Conservation (phyloP, 2,113 vertebrate genomes). For the Cynopterus brachyotis region DNA sequence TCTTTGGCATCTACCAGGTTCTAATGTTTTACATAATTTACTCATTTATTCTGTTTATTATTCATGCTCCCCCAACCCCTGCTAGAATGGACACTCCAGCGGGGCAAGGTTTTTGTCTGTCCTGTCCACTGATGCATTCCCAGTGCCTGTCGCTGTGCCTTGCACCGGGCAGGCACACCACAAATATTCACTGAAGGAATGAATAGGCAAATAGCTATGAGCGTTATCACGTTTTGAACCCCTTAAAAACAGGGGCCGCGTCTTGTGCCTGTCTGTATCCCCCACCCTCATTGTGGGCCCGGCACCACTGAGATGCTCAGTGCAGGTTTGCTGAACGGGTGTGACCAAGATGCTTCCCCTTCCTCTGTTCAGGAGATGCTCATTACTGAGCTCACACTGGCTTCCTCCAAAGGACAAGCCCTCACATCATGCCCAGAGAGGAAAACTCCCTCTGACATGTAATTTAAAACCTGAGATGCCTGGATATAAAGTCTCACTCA, state of each 20-base stretch:
- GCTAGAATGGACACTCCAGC: neutral
- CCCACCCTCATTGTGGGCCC: neutral
- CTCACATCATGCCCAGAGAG: conserved; percentile 58
- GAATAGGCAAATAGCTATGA: neutral
- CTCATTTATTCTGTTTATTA: neutral
- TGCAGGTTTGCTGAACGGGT: neutral
- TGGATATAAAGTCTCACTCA: conserved; percentile 79
- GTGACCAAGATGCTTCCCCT: neutral
- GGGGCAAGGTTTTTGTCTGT: neutral
- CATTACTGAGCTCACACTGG: neutral
- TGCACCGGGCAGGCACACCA: neutral
- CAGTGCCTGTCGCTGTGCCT: too few species aligned
- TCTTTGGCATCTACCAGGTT: neutral
- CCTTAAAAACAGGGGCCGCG: neutral
- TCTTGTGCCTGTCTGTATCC: neutral
- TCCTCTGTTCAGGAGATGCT: neutral
- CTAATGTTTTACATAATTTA: neutral
- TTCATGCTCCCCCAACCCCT: neutral
- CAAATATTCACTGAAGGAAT: neutral
- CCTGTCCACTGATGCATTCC: neutral
- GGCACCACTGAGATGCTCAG: neutral
- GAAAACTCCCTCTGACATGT: conserved; percentile 80
- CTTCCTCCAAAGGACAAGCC: conserved; percentile 55
- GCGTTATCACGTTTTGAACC: too few species aligned
- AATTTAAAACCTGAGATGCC: conserved; percentile 80